phyloP scores from a whole-genome alignment of 2,888 invertebrate genomes.

The Trichopria drosophilae region DNA sequence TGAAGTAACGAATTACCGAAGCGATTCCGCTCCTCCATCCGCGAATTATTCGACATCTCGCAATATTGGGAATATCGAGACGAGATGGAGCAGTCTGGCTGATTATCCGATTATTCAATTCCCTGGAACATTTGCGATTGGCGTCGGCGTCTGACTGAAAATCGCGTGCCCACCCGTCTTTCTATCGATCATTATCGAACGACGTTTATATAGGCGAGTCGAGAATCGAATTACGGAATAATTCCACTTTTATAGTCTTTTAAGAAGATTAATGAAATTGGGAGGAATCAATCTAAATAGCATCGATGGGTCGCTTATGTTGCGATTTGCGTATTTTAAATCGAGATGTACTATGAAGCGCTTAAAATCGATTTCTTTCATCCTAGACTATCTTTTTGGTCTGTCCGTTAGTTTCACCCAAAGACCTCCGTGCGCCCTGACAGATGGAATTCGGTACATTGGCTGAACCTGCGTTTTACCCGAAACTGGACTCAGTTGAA shows the following conservation, averaged over 20 bases:
- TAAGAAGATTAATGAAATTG: no score
- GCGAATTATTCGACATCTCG: slow-evolving; percentile 40
- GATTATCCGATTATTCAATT: slow-evolving; percentile 57
- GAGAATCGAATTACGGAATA: slow-evolving; percentile 22
- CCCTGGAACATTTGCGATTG: slow-evolving; percentile 52
- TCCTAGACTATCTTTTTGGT: no score
- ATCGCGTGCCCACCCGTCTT: not conserved
- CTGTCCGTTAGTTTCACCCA: slow-evolving; percentile 63
- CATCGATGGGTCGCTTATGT: no score
- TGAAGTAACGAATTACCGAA: no score
- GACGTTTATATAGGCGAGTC: slow-evolving; percentile 8
- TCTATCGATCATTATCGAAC: slow-evolving; percentile 16
- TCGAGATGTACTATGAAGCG: no score
- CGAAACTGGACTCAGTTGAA: slow-evolving; percentile 60
- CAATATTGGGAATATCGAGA: slow-evolving; percentile 52
- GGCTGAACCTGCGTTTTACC: slow-evolving; percentile 59
- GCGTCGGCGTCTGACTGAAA: slow-evolving; percentile 9
- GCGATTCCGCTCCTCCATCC: slow-evolving; percentile 21
- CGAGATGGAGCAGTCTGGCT: slow-evolving; percentile 53
- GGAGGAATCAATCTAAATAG: no score
- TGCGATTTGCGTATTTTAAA: no score
- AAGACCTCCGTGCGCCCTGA: slow-evolving; percentile 64
- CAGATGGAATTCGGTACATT: slow-evolving; percentile 61
- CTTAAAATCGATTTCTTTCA: no score
- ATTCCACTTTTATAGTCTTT: no score